Evolutionary conservation across 2,797 vertebrate genomes (phyloP).

Genomic region (Lagodon rhomboides): DNA sequence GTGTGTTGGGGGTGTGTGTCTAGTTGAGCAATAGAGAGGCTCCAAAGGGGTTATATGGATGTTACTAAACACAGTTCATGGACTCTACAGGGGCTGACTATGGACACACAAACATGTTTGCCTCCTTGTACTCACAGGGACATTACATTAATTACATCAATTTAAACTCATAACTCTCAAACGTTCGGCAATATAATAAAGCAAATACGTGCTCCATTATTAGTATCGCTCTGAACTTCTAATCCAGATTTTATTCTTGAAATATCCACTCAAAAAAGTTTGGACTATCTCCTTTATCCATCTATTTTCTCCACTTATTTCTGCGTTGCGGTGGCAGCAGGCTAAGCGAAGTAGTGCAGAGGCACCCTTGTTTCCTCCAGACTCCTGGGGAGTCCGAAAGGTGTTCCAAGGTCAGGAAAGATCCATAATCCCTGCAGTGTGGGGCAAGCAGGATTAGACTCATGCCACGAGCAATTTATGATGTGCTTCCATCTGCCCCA

Average conservation of each 20-base stretch:
- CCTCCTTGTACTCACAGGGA: neutral
- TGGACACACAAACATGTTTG: constrained; percentile 15
- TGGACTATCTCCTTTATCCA: neutral
- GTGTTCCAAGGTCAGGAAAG: neutral
- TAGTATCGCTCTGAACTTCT: no score
- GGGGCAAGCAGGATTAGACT: neutral
- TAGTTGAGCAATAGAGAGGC: constrained; percentile 55
- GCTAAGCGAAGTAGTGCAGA: neutral
- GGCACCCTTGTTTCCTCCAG: neutral
- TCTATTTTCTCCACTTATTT: neutral
- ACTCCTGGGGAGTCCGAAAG: neutral
- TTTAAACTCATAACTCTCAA: neutral
- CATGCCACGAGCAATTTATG: no score
- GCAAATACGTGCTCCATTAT: neutral
- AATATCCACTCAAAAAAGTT: neutral
- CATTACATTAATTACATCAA: neutral
- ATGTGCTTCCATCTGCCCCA: neutral
- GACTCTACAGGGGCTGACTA: constrained; percentile 13
- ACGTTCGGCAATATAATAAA: neutral
- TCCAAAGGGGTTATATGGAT: constrained; percentile 56
- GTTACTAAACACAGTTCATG: constrained; percentile 51
- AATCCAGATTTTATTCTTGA: neutral
- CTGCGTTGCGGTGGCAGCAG: neutral
- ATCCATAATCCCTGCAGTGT: neutral
- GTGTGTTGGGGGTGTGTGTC: constrained; percentile 36